Evolutionary conservation across 2,888 invertebrate genomes (phyloP).

Genomic region (Xylocampa areola): DNA sequence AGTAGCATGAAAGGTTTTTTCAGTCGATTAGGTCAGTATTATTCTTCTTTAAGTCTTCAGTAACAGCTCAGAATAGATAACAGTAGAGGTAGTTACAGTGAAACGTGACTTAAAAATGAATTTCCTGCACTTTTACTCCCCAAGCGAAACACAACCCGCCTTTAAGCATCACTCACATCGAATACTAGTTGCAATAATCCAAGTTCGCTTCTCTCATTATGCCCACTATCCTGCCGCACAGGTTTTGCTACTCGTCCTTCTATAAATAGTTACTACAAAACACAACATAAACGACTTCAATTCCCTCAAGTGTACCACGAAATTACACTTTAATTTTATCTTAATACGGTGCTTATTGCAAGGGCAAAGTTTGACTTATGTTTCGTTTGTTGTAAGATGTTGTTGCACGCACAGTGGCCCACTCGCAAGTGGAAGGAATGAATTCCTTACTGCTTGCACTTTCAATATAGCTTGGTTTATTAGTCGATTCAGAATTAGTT

Average conservation of each 20-base stretch:
- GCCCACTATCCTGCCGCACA: conserved; percentile 79
- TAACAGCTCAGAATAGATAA: no score
- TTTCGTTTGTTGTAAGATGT: conserved; percentile 43
- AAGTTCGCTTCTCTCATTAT: conserved; percentile 78
- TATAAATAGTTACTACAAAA: conserved; percentile 78
- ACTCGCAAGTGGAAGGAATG: conserved; percentile 81
- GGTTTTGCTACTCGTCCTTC: conserved; percentile 83
- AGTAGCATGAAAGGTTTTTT: no score
- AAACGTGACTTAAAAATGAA: no score
- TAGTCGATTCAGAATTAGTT: conserved; percentile 70
- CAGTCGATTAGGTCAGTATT: no score
- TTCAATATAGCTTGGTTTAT: conserved; percentile 79
- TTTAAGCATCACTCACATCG: conserved; percentile 64
- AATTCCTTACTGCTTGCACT: conserved; percentile 85
- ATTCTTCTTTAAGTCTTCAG: no score
- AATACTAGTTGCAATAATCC: conserved; percentile 72
- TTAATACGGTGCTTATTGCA: conserved; percentile 54
- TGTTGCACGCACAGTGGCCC: conserved; percentile 74
- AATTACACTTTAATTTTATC: conserved; percentile 50
- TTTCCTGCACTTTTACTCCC: conserved; percentile 11
- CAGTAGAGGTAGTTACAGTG: no score
- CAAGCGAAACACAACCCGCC: conserved; percentile 28
- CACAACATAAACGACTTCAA: conserved; percentile 57
- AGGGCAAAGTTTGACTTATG: conserved; percentile 28
- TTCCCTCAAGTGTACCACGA: conserved; percentile 17